Conservation (phyloP, 2,888 invertebrate genomes). For the Lepetodrilus schrolli region DNA sequence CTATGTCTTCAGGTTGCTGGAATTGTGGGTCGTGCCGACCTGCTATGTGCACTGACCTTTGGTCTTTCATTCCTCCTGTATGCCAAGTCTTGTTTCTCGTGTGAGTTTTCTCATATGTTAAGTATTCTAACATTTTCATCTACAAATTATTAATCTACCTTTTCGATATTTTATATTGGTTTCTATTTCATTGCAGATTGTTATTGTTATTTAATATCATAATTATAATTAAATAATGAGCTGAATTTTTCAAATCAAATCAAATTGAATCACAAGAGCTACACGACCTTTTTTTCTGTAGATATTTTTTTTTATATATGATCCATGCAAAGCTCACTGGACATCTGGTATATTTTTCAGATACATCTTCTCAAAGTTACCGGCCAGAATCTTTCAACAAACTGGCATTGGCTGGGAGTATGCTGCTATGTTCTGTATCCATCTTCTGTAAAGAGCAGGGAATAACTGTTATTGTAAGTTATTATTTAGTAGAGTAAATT, state of each 20-base stretch:
- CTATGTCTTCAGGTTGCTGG: slow-evolving; percentile 87
- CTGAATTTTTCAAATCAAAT: too few species aligned
- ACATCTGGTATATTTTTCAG: too few species aligned
- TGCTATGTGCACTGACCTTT: slow-evolving; percentile 87
- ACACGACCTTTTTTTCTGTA: too few species aligned
- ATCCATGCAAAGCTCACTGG: too few species aligned
- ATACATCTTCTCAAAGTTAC: background rate
- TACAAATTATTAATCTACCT: background rate
- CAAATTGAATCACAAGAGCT: too few species aligned
- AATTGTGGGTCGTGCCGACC: slow-evolving; percentile 93
- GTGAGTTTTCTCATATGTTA: slow-evolving; percentile 51
- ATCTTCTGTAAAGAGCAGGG: slow-evolving; percentile 96
- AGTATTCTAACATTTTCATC: background rate
- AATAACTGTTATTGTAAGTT: slow-evolving; percentile 88
- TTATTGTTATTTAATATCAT: background rate
- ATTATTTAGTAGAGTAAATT: too few species aligned
- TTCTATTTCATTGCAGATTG: background rate
- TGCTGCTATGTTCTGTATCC: slow-evolving; percentile 77
- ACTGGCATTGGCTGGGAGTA: slow-evolving; percentile 50
- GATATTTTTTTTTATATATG: too few species aligned
- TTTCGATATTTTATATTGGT: background rate
- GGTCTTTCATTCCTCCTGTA: slow-evolving; percentile 83
- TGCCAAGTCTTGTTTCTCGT: slow-evolving; percentile 73
- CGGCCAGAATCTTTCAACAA: slow-evolving; percentile 48
- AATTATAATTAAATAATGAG: too few species aligned